Conservation (phyloP, 2,888 invertebrate species). For the Pristionchus entomophagus region DNA sequence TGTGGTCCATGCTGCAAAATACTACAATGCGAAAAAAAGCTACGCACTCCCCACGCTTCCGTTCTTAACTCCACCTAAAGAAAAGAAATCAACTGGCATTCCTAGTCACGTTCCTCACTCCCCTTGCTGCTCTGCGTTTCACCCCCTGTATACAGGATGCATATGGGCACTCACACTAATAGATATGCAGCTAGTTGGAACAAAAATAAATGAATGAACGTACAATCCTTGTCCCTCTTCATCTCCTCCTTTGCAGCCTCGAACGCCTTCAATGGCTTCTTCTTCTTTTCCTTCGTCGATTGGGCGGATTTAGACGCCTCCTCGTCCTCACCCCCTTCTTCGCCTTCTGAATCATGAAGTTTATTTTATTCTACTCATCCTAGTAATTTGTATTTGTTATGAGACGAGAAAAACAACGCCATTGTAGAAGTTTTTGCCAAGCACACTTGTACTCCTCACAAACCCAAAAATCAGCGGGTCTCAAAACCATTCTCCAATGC, state of each 20-base stretch:
- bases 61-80: too few relatives aligned
- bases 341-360: conserved; percentile 36
- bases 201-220: not conserved
- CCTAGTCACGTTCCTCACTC: not conserved
- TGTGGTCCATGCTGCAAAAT: not conserved
- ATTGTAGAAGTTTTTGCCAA: too few relatives aligned
- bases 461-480: not conserved
- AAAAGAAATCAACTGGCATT: too few relatives aligned
- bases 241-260: conserved; percentile 49
- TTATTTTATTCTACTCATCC: too few relatives aligned
- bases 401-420: too few relatives aligned
- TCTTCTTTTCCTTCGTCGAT: conserved; percentile 47
- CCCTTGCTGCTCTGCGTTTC: not conserved
- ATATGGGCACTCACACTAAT: not conserved
- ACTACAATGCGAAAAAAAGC: not conserved
- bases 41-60: not conserved
- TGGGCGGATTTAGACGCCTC: too few relatives aligned
- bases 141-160: not conserved
- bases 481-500: not conserved
- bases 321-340: conserved; percentile 58
- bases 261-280: conserved; percentile 54
- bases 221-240: conserved; percentile 44
- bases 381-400: too few relatives aligned
- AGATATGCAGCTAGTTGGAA: not conserved
- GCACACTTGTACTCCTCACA: not conserved